Evolutionary conservation across 2,888 invertebrate species (phyloP), one percentile per base, ranked within the genome.

Genomic region (Macrosoma leucophasiata): DNA sequence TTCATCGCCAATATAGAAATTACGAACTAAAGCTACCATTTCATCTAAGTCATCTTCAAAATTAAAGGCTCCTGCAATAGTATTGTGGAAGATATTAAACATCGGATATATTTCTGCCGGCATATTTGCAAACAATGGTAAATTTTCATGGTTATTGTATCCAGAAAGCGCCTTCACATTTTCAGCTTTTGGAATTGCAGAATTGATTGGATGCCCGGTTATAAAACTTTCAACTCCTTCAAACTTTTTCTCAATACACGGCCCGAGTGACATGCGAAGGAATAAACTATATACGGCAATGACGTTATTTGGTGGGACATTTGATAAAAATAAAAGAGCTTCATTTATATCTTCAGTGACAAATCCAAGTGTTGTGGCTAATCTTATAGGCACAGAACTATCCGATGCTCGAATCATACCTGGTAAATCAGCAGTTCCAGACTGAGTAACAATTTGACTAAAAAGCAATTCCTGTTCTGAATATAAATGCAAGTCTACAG

Each of bases 1-100:
- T 35, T 58, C 47, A 29, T 68, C 71, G 0, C 72, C 72, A 3
- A 70, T 57, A 13, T 74, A 74, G 34, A 70, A 73, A 29, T 63
- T 55, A 35, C 57, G 45, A 2, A 65, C 39, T 1, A 44, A 30
- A 4, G 48, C 33, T 10, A 42, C 48, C 54, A 64, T 54, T 13
- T 48, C 48, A 3, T 38, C 30, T 7, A 24, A 23, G 3, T 23
- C 19, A 1, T 40, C 33, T 1, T 28, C 34, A 1, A 23, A 29
- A 2, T 25, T 10, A 7, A 34, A 36, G 1, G 33, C 36, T 1
- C 19, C 3, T 1, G 27, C 20, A 3, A 46, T 25, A 9, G 18
- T 14, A 4, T 29, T 18, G 6, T 32, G 18, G 25, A 40, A 41
- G 4, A 31, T 14, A 26, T 32, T 26, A 22, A 67, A 22, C 63